Conservation (phyloP, 2,113 vertebrate genomes). For the Saimiri boliviensis region DNA sequence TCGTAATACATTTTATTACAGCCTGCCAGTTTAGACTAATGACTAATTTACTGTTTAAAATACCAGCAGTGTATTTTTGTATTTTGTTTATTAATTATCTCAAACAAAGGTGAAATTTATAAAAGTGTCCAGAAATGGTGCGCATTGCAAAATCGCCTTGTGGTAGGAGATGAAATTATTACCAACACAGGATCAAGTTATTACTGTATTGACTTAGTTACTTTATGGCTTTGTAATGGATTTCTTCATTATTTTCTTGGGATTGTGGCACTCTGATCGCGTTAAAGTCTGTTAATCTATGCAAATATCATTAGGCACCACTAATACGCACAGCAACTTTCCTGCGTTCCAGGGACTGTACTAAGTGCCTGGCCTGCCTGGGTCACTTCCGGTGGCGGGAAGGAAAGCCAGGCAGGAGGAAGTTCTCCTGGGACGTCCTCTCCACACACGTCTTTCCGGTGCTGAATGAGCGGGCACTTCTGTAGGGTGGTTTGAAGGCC, state of each 20-base stretch:
- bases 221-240: slow-evolving; percentile 88
- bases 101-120: slow-evolving; percentile 89
- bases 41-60: slow-evolving; percentile 88
- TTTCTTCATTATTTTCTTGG: slow-evolving; percentile 88
- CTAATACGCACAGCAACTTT: slow-evolving; percentile 83
- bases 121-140: slow-evolving; percentile 85
- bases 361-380: slow-evolving; percentile 71
- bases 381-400: not conserved
- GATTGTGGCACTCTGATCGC: slow-evolving; percentile 86
- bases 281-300: slow-evolving; percentile 89
- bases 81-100: slow-evolving; percentile 89
- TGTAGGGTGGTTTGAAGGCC: not conserved
- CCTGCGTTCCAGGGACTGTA: slow-evolving; percentile 76
- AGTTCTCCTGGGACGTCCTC: not conserved
- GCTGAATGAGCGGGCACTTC: not conserved
- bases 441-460: not conserved
- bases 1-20: slow-evolving; percentile 88
- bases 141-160: slow-evolving; percentile 82
- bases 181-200: slow-evolving; percentile 87
- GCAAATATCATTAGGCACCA: slow-evolving; percentile 87
- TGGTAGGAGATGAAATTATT: slow-evolving; percentile 87
- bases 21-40: slow-evolving; percentile 88
- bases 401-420: not conserved
- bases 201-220: slow-evolving; percentile 89
- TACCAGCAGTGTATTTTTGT: slow-evolving; percentile 86